Evolutionary conservation across 2,888 invertebrate genomes (phyloP), one percentile per base, ranked within the genome.

Genomic region (Pocota personata): DNA sequence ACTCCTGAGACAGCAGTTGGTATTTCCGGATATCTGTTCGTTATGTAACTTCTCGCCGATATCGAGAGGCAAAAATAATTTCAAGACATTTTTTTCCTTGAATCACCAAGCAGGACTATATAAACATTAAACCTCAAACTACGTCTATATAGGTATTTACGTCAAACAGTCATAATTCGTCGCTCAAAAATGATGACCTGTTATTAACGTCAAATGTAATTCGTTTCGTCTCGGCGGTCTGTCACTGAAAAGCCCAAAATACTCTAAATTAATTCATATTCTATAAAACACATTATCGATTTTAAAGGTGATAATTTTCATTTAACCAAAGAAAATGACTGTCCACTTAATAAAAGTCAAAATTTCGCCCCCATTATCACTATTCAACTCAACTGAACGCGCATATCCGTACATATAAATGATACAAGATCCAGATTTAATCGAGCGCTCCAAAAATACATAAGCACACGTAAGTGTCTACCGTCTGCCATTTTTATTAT

Each of bases 401-500:
- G 32, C 10, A 32, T 32, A 10, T 8, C 7, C 8, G 2, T 8
- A 35, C 10, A 10, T 10, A 8, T 2, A 35, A 35, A 8, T 35
- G 35, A 43, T 19, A 46, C 46, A 46, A 24, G 21, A 50, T 50
- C 50, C 24, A n/a, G 46, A 46, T 46, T 46, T 46, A 27, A 50
- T 24, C 50, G 55, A 24, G 50, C 48, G 1, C 10, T 19, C 0
- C 6, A 6, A 2, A 52, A 12, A 27, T 19, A 16, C 1, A 32
- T 4, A 35, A 12, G 35, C 12, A 58, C 7, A 40, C 58, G 21
- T 58, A 40, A 24, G 10, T n/a, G n/a, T 40, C 24, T 14, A 14
- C n/a, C 40, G 35, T 55, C 52, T 75, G 14, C 30, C 58, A 10
- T 40, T 40, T 62, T 64, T 55, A 62, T n/a, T 43, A 37, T 60